Evolutionary conservation across 2,113 vertebrate species (phyloP), one percentile per base, ranked within the genome.

Genomic region (Herpetotheres cachinnans): DNA sequence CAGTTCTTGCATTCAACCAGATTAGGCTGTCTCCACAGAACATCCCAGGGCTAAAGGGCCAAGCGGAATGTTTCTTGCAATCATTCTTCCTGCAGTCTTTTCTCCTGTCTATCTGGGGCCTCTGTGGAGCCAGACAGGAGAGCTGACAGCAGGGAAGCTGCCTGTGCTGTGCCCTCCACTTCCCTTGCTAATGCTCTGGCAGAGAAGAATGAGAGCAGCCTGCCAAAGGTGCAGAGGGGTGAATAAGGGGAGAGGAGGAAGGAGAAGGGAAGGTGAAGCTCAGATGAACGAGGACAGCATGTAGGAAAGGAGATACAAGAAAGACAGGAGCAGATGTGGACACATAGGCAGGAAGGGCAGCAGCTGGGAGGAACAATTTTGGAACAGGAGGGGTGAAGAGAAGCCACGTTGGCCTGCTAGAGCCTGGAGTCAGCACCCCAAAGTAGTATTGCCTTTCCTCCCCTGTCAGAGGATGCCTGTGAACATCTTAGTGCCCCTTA

Each of bases 21-120:
- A 95, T 97, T 97, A 96, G 77, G 21, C 93, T 95, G 93, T 91
- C 95, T 96, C 96, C 91, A 95, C 73, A 82, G 70, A 95, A 69
- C 74, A 91, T 91, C 66, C 81, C 77, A 85, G 74, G 95, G 91
- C 94, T 93, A 93, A 95, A 95, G 95, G 94, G 94, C 91, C 89
- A 94, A 93, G 86, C 0, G 1, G 95, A 95, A 96, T 79, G 80
- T 79, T 97, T 89, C 74, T 82, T 92, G 93, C 58, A 96, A 96
- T 97, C 89, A 96, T 77, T 97, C 82, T 93, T 93, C 78, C 62
- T 80, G 62, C 29, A 87, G 73, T 26, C 73, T 95, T 93, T 87
- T 69, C 86, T 91, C 81, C 84, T 92, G 90, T 89, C 97, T 95
- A 95, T 94, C 82, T 71, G 72, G n/a, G 82, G 88, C 59, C 85